Evolutionary conservation across 2,797 vertebrate species (phyloP).

Genomic region (Discoglossus pictus): DNA sequence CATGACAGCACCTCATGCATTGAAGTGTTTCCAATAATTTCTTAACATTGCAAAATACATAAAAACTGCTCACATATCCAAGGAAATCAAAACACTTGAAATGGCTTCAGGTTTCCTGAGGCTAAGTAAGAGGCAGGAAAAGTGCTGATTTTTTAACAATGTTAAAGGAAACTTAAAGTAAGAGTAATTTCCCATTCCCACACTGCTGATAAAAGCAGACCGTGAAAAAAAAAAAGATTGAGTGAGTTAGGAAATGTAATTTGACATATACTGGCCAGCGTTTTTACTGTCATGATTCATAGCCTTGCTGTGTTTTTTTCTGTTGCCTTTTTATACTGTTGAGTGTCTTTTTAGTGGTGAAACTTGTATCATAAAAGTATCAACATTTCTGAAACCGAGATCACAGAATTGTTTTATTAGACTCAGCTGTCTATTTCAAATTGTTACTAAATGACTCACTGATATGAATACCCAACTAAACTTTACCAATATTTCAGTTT

Average conservation of each 20-base stretch:
- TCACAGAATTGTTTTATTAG: conserved; percentile 18
- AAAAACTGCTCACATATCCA: neutral
- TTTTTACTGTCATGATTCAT: conserved; percentile 19
- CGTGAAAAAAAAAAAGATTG: conserved; percentile 1
- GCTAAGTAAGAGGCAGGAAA: neutral
- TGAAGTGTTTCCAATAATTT: neutral
- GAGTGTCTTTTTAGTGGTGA: conserved; percentile 17
- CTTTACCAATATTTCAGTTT: no score
- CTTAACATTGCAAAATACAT: neutral
- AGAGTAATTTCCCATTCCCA: neutral
- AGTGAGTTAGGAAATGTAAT: conserved; percentile 28
- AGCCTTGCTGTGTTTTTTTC: conserved; percentile 6
- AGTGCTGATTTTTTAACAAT: neutral
- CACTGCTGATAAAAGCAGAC: conserved; percentile 12
- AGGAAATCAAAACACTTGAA: neutral
- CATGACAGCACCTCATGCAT: neutral
- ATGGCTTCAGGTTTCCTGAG: neutral
- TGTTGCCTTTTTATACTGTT: conserved; percentile 4
- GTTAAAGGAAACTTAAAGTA: neutral
- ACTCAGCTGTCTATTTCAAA: conserved; percentile 30
- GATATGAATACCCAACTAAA: no score
- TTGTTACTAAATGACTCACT: neutral
- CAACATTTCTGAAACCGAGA: conserved; percentile 7
- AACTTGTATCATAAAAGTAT: conserved; percentile 5
- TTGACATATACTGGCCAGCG: conserved; percentile 25